These are phyloP conservation scores for Phrynocephalus forsythii DNA, from an alignment of 2,797 vertebrate species.

Conservation along the genomic window DNA sequence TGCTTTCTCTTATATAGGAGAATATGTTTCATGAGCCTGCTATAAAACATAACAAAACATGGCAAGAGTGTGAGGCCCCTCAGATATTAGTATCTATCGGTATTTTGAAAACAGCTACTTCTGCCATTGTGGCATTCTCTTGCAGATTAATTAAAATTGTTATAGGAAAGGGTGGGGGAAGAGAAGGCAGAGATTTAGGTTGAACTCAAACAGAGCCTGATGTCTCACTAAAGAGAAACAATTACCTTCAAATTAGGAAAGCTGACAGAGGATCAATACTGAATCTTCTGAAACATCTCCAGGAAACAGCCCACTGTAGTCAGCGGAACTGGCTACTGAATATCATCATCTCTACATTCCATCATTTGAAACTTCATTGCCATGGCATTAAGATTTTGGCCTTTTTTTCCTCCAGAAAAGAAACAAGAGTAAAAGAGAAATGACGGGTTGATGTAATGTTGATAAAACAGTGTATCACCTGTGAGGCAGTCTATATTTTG, in stretches of 20 bases:
- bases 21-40: neutral
- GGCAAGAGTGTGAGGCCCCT: conserved; percentile 51
- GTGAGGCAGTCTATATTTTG: neutral
- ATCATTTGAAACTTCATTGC: conserved; percentile 23
- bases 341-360: conserved; percentile 36
- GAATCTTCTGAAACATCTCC: conserved; percentile 56
- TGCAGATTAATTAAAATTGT: conserved; percentile 57
- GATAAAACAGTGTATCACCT: neutral
- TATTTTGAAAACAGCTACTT: conserved; percentile 59
- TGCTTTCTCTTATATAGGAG: neutral
- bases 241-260: conserved; percentile 62
- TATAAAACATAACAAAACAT: conserved; percentile 48
- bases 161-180: conserved; percentile 44
- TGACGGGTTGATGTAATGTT: conserved; percentile 7
- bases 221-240: conserved; percentile 54
- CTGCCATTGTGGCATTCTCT: conserved; percentile 52
- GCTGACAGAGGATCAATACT: conserved; percentile 52
- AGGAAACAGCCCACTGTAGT: conserved; percentile 44
- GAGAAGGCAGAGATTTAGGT: neutral
- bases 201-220: conserved; percentile 39
- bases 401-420: conserved; percentile 33
- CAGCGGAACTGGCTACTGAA: conserved; percentile 29
- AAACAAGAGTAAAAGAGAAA: conserved; percentile 9
- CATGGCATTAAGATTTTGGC: conserved; percentile 22
- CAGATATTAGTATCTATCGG: conserved; percentile 42